Evolutionary conservation across 2,888 invertebrate species (phyloP), one percentile per base, ranked within the genome.

Genomic region (Latheticus oryzae): DNA sequence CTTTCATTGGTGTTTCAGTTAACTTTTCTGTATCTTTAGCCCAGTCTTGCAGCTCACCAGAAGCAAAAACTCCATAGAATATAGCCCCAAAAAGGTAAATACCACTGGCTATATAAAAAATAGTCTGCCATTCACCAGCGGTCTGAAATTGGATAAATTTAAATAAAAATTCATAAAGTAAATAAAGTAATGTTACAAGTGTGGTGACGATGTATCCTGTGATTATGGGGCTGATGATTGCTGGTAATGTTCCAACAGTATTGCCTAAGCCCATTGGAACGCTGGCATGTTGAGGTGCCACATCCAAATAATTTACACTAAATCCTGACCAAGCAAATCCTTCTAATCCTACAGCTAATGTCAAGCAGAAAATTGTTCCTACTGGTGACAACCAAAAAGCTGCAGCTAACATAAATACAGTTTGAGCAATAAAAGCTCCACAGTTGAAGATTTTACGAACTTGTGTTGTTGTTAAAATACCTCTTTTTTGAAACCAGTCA

Each of bases 271-370:
- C 96, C 94, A 96, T 94, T 48, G 96, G 78, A 0, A 96, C 87
- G 74, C 95, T 91, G 5, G 95, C 95, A 80, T 92, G 93, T 59
- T 91, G 91, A 0, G 95, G 95, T 0, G 95, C 95, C 45, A 96
- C 87, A 76, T 96, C 96, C 75, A 96, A 79, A 75, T 95, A 45
- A 32, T 48, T 54, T 5, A 58, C 50, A 32, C 47, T 52, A 32
- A 93, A 94, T 28, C 95, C 95, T 3, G 93, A 89, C 94, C 95
- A 95, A 0, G 95, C 93, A 76, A 95, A 93, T 0, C 95, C 93
- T 0, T 96, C 95, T 1, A 95, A 80, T 0, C 95, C 95, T 0
- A 95, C 93, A 0, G 95, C 94, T 37, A 94, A 83, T 0, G 93
- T 91, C 19, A 96, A 84, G 74, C 87, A 94, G n/a, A 87, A 81